phyloP scores from a whole-genome alignment of 2,113 vertebrate species.

The Tapirus terrestris region DNA sequence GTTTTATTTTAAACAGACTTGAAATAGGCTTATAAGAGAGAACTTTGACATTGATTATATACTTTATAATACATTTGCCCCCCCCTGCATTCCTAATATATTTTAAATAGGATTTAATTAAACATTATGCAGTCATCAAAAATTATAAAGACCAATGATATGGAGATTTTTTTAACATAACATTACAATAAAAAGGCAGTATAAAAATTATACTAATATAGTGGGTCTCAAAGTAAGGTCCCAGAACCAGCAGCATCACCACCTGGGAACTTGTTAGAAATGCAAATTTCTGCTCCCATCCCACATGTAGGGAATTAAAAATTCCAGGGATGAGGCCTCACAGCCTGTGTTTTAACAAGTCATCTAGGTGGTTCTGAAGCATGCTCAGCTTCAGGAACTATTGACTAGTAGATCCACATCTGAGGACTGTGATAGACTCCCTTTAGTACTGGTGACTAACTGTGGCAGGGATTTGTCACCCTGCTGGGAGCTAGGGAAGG shows the following conservation, averaged over 20 bases:
- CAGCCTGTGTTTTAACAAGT: neutral
- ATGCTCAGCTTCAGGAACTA: neutral
- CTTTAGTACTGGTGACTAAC: neutral
- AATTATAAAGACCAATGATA: neutral
- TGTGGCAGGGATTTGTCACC: neutral
- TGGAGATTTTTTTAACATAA: slow-evolving; percentile 14
- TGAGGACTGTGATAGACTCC: neutral
- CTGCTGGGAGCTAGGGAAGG: neutral
- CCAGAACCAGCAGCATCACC: neutral
- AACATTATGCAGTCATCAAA: neutral
- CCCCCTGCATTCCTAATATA: neutral
- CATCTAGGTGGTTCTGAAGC: neutral
- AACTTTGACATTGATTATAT: slow-evolving; percentile 30
- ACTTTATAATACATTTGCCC: neutral
- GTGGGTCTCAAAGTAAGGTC: neutral
- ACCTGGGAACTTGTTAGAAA: neutral
- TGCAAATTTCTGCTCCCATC: neutral
- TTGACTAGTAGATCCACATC: no score
- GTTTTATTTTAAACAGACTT: slow-evolving; percentile 40
- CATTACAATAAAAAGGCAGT: neutral
- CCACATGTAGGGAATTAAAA: neutral
- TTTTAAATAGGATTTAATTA: slow-evolving; percentile 48
- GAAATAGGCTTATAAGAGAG: neutral
- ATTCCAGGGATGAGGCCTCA: neutral
- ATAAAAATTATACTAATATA: neutral